Evolutionary conservation across 2,113 vertebrate species (phyloP).

Genomic region (Ptyas mucosa): DNA sequence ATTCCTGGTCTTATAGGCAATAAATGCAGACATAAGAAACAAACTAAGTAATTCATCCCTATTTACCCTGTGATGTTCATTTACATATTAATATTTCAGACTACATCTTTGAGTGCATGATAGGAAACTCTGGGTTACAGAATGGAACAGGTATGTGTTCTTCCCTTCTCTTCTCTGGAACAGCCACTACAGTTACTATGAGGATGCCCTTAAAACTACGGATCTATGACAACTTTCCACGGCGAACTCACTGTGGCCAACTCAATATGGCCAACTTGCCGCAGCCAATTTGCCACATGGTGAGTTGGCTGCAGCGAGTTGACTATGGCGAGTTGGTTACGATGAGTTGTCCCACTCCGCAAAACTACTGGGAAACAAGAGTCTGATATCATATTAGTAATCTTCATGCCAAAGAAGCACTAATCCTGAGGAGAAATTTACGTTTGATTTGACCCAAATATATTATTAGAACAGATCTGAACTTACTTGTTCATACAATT

Average conservation of each 20-base stretch:
- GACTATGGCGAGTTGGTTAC: too few relatives aligned
- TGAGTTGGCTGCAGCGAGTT: too few relatives aligned
- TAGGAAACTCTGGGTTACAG: neutral
- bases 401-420: neutral
- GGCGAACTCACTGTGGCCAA: too few relatives aligned
- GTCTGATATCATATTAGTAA: neutral
- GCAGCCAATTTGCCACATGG: rapidly evolving
- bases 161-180: neutral
- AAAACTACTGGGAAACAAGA: neutral
- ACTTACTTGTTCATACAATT: neutral
- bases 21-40: neutral
- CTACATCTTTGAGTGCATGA: neutral
- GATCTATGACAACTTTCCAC: too few relatives aligned
- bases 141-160: neutral
- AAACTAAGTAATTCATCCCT: neutral
- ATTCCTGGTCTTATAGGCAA: neutral
- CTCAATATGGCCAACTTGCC: too few relatives aligned
- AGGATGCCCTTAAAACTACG: neutral
- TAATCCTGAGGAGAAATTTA: neutral
- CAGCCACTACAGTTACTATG: neutral
- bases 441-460: neutral
- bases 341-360: neutral
- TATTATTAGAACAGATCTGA: neutral
- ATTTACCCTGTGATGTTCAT: neutral
- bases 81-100: neutral